Conservation (phyloP, 2,888 invertebrate genomes). For the Notodonta dromedarius region DNA sequence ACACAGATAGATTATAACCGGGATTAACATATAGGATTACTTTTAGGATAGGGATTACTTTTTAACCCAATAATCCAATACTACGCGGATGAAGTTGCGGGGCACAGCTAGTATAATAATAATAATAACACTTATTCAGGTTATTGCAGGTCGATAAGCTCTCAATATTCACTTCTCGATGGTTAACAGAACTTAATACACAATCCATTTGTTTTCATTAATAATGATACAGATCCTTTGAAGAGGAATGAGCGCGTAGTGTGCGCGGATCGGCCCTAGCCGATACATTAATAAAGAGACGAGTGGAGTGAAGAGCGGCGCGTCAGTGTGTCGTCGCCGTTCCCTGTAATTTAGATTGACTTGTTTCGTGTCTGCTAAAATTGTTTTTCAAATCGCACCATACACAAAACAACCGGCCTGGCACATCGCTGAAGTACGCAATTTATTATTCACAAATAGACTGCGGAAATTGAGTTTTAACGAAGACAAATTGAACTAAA, state of each 20-base stretch:
- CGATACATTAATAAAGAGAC: slow-evolving; percentile 46
- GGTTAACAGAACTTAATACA: too few relatives aligned
- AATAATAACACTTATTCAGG: too few relatives aligned
- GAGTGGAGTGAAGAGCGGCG: slow-evolving; percentile 39
- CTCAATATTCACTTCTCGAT: too few relatives aligned
- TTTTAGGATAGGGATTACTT: too few relatives aligned
- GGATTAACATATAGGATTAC: too few relatives aligned
- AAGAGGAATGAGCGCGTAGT: background rate
- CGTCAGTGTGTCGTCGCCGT: slow-evolving; percentile 39
- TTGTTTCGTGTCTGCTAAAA: slow-evolving; percentile 61
- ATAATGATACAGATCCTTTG: background rate
- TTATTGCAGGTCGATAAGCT: too few relatives aligned
- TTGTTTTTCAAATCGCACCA: slow-evolving; percentile 57
- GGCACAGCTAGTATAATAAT: too few relatives aligned
- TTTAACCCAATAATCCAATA: too few relatives aligned
- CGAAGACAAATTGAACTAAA: slow-evolving; percentile 83
- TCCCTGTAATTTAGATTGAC: slow-evolving; percentile 73
- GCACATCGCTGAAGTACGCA: slow-evolving; percentile 70
- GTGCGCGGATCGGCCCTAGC: background rate
- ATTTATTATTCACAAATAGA: slow-evolving; percentile 82
- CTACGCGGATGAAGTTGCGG: too few relatives aligned
- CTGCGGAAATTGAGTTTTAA: slow-evolving; percentile 82
- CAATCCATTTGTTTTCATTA: background rate
- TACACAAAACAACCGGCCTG: slow-evolving; percentile 62
- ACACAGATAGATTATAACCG: too few relatives aligned